Evolutionary conservation across 2,888 invertebrate genomes (phyloP), one percentile per base, ranked within the genome.

Genomic region (Pyrochroa serraticornis): DNA sequence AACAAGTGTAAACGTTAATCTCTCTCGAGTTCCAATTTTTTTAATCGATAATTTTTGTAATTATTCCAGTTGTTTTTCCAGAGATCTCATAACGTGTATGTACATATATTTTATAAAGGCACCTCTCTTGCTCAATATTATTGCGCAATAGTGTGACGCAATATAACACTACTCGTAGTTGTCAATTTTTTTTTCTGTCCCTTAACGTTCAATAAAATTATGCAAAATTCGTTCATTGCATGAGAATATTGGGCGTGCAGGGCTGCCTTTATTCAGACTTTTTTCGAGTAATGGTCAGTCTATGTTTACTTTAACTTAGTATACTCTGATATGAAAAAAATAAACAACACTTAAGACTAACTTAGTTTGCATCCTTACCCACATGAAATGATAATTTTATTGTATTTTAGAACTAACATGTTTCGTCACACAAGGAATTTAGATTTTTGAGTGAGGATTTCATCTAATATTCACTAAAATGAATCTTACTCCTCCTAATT

Each of bases 201-300:
- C 36, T 49, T 35, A 55, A 55, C 50, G 50, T 59, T 50, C 59
- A 57, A 59, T 54, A 48, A 60, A 12, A 59, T 58, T 59, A 42
- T 58, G 47, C 53, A 53, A 51, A 43, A 58, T 54, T 48, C 34
- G 48, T 42, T 53, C 52, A 57, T 63, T 60, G 49, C 53, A 58
- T 46, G 44, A 54, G 35, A 60, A 60, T 60, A 60, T 55, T 60
- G 59, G 50, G 59, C 55, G 55, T 60, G 59, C 46, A 62, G 62
- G 49, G 58, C 57, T 62, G 61, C 60, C 57, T 62, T 60, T 64
- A 64, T 64, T 50, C 55, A 46, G 55, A 55, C 54, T 60, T 73
- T 73, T 76, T 76, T 74, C 73, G 70, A 71, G 66, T 74, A 70
- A 77, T 75, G 77, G 77, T 77, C 77, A 77, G 77, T 77, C 76